Percentiles rank a stretch among this genome's conserved stretches.
These are phyloP conservation scores for Epistrophe grossulariae DNA, from an alignment of 2,888 invertebrate genomes.

Conservation along the genomic window DNA sequence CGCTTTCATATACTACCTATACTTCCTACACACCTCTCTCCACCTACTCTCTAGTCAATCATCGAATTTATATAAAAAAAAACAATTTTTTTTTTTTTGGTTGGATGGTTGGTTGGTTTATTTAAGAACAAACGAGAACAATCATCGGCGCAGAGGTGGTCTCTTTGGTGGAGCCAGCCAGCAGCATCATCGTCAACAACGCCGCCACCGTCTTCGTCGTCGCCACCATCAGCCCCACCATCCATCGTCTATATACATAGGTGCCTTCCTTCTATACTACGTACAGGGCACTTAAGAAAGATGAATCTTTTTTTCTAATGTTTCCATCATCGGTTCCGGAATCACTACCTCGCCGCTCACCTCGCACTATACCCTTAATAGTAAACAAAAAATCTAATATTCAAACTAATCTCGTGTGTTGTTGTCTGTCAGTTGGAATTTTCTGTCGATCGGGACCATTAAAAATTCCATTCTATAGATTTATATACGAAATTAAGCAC, in stretches of 20 bases:
- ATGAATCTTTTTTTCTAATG: conserved; percentile 69
- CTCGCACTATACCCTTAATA: not conserved
- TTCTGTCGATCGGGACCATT: conserved; percentile 58
- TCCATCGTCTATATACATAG: not conserved
- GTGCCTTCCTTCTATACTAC: not conserved
- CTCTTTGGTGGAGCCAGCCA: conserved; percentile 45
- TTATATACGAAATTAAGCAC: conserved; percentile 1
- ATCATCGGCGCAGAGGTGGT: conserved; percentile 73
- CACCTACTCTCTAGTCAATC: conserved; percentile 61
- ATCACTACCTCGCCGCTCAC: not conserved
- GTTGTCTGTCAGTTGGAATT: conserved; percentile 50
- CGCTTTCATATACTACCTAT: conserved; percentile 9
- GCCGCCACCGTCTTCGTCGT: not conserved
- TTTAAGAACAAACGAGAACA: conserved; percentile 72
- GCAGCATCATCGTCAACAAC: conserved; percentile 17
- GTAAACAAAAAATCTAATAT: conserved; percentile 73
- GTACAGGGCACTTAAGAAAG: conserved; percentile 63
- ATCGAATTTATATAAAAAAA: conserved; percentile 34
- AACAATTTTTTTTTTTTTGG: not conserved
- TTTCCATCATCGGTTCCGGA: conserved; percentile 69
- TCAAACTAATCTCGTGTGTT: conserved; percentile 61
- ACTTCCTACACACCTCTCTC: conserved; percentile 27
- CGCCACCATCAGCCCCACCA: not conserved
- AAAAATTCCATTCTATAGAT: conserved; percentile 58
- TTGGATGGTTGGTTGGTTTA: conserved; percentile 31